Base-by-base conservation (phyloP, 2,797 vertebrate genomes). In the Botia almorhae region DNA sequence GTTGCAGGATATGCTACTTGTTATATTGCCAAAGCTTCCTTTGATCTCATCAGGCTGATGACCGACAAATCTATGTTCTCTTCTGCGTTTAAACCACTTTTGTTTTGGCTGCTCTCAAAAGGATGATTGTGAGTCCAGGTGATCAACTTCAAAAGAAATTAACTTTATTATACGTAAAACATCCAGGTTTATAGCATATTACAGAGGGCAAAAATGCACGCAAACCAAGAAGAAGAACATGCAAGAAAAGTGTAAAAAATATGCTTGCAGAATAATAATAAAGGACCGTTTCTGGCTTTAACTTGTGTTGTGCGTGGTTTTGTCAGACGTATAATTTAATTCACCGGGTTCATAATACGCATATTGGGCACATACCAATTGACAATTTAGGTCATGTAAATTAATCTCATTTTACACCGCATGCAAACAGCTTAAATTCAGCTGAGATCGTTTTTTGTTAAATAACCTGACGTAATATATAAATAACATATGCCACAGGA, bases 241-340 rank as follows among this genome's bases (percentile, higher is more conserved):
- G 43, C 11, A 65, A 39, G 21, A 14, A 1, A 46, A 11, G 36
- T 46, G 43, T 10, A 0, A 36, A 51, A 29, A 13, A 19, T 21
- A 12, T 10, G 16, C 63, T 13, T 43, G 74, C 19, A 23, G 7
- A 67, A 58, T 51, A 14, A 14, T 2, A 60, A 60, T 2, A 73
- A 60, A 43, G 7, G 11, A 43, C 7, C 0, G 36, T 39, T 39
- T 39, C 10, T 63, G 33, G 60, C 21, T 46, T 60, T 13, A 7
- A 73, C 46, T 73, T 7, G 21, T 73, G 19, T 73, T 60, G 33
- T 56, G n/a, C 14, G 2, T 14, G 4, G 23, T 4, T 72, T 79
- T 39, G 61, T 23, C 76, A 85, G 77, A 75, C 56, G 85, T 77
- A 36, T 83, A 80, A 81, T 69, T 69, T 76, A 68, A 56, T 75